Evolutionary conservation across 2,888 invertebrate species (phyloP).

Genomic region (Lasiommata megera): DNA sequence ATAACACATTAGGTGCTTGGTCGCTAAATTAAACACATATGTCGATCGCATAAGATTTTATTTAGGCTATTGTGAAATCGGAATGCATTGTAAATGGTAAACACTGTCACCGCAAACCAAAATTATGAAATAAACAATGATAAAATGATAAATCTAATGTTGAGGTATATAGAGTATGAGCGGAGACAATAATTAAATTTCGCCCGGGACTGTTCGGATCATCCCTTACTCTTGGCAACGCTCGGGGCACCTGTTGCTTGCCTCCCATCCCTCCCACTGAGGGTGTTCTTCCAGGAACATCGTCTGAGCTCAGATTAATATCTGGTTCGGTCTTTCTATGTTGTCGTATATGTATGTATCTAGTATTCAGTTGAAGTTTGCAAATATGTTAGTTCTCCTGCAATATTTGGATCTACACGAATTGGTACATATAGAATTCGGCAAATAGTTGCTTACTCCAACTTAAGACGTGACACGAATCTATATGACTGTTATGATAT

Average conservation of each 20-base stretch:
- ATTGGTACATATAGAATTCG: not conserved
- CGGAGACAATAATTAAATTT: conserved; percentile 31
- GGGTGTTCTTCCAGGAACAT: not conserved
- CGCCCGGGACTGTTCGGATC: conserved; percentile 27
- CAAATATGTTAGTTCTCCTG: not conserved
- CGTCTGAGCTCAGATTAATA: conserved; percentile 26
- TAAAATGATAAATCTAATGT: conserved; percentile 30
- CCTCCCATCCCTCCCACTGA: conserved; percentile 14
- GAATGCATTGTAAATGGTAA: not conserved
- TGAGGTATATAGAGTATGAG: conserved; percentile 13
- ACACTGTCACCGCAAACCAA: conserved; percentile 11
- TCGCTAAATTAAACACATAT: no score
- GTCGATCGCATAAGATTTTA: no score
- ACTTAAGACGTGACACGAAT: not conserved
- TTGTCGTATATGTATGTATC: conserved; percentile 5
- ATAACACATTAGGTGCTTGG: no score
- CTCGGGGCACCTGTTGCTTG: conserved; percentile 32
- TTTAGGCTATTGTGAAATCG: not conserved
- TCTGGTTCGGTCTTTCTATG: conserved; percentile 28
- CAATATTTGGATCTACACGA: not conserved
- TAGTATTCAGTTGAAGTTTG: conserved; percentile 2
- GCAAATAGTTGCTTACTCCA: not conserved
- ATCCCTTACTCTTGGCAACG: conserved; percentile 28
- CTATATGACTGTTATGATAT: not conserved
- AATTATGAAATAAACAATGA: conserved; percentile 17